Evolutionary conservation across 2,888 invertebrate genomes (phyloP).

Genomic region (Germaria angustata): DNA sequence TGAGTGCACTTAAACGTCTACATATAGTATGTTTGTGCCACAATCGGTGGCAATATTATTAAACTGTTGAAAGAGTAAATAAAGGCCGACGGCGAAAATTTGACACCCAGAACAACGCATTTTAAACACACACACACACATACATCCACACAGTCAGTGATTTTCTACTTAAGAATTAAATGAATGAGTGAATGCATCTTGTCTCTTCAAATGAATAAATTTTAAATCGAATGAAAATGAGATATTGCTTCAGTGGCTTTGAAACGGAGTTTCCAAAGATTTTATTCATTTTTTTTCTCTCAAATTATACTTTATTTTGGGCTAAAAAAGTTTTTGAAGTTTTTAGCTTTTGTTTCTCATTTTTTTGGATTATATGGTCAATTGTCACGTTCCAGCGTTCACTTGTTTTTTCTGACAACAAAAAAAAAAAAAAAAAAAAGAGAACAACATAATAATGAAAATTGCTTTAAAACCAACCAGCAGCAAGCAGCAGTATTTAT

Average conservation of each 20-base stretch:
- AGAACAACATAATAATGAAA: conserved; percentile 52
- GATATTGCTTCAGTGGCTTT: background rate
- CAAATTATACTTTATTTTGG: background rate
- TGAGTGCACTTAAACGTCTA: background rate
- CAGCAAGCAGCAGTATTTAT: conserved; percentile 21
- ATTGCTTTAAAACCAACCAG: conserved; percentile 26
- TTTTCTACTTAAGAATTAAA: background rate
- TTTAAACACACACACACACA: conserved; percentile 9
- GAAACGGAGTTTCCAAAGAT: background rate
- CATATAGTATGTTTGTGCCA: background rate
- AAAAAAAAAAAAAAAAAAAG: background rate
- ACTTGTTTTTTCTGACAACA: conserved; percentile 17
- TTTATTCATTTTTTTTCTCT: conserved; percentile 1
- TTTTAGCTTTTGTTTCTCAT: background rate
- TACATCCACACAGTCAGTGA: background rate
- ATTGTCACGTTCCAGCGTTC: conserved; percentile 63
- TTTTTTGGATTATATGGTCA: conserved; percentile 53
- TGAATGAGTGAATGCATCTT: conserved; percentile 8
- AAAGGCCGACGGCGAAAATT: conserved; percentile 63
- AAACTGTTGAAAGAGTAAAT: conserved; percentile 61
- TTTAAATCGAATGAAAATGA: background rate
- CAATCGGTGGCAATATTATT: conserved; percentile 62
- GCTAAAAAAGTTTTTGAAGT: background rate
- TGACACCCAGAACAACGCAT: conserved; percentile 57
- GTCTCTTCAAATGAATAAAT: conserved; percentile 24